phyloP scores from a whole-genome alignment of 2,888 invertebrate species.

The Drosophila kuntzei region DNA sequence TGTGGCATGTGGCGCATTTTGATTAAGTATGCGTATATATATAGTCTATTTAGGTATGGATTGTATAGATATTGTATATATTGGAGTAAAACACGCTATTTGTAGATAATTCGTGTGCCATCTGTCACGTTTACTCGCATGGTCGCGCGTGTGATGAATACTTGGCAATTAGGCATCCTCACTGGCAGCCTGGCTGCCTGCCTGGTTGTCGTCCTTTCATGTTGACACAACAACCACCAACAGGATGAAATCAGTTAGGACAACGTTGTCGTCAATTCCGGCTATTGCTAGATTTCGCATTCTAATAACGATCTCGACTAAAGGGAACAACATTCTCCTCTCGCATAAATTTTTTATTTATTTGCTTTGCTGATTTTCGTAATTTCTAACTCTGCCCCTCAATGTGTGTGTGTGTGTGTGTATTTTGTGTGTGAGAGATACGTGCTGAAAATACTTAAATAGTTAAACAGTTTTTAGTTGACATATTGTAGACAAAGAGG shows the following conservation, averaged over 20 bases:
- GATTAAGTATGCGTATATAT: slow-evolving; percentile 44
- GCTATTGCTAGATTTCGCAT: slow-evolving; percentile 50
- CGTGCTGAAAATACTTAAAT: slow-evolving; percentile 65
- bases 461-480: slow-evolving; percentile 53
- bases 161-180: slow-evolving; percentile 71
- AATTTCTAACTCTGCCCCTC: slow-evolving; percentile 28
- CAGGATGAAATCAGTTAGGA: slow-evolving; percentile 77
- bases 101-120: slow-evolving; percentile 51
- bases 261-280: slow-evolving; percentile 69
- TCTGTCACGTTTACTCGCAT: slow-evolving; percentile 77
- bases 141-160: slow-evolving; percentile 80
- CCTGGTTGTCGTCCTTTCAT: slow-evolving; percentile 45
- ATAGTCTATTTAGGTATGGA: slow-evolving; percentile 7
- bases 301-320: slow-evolving; percentile 27
- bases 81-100: slow-evolving; percentile 15
- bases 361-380: slow-evolving; percentile 74
- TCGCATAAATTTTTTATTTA: slow-evolving; percentile 78
- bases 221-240: slow-evolving; percentile 65
- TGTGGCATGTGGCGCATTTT: slow-evolving; percentile 39
- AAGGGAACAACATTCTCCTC: slow-evolving; percentile 17
- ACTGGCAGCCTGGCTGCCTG: background rate
- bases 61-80: slow-evolving; percentile 4
- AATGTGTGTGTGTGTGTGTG: slow-evolving; percentile 20
- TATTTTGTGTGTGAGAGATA: slow-evolving; percentile 37
- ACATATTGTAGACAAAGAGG: slow-evolving; percentile 36